phyloP scores from a whole-genome alignment of 2,888 invertebrate species.

The Hyposoter dolosus region DNA sequence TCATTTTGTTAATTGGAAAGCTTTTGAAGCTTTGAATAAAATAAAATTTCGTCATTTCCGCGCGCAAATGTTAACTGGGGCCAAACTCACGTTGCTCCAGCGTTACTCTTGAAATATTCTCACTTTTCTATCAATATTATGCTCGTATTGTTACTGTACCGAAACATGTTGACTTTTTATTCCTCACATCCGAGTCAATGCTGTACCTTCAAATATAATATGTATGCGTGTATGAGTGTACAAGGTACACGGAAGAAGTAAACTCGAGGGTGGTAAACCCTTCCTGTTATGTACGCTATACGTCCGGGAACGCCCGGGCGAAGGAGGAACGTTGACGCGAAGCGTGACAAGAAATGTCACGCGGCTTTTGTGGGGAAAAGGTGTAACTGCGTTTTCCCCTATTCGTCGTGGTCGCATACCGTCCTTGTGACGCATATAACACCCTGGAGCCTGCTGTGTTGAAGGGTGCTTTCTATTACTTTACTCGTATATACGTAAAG shows the following conservation, averaged over 20 bases:
- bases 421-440: slow-evolving; percentile 73
- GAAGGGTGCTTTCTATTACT: slow-evolving; percentile 63
- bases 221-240: slow-evolving; percentile 10
- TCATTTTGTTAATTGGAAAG: neutral
- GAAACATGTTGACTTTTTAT: slow-evolving; percentile 56
- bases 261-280: slow-evolving; percentile 67
- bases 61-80: neutral
- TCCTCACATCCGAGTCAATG: slow-evolving; percentile 16
- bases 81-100: slow-evolving; percentile 11
- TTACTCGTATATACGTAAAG: slow-evolving; percentile 23
- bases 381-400: slow-evolving; percentile 74
- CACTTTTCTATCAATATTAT: slow-evolving; percentile 13
- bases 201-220: slow-evolving; percentile 28
- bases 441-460: slow-evolving; percentile 64
- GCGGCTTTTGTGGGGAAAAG: slow-evolving; percentile 68
- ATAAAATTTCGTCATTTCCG: neutral
- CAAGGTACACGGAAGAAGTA: slow-evolving; percentile 41
- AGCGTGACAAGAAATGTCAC: slow-evolving; percentile 82
- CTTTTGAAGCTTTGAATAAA: neutral
- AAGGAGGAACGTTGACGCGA: slow-evolving; percentile 74
- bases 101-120: neutral
- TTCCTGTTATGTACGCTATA: slow-evolving; percentile 65
- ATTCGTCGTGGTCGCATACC: slow-evolving; percentile 74
- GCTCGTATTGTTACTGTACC: slow-evolving; percentile 14
- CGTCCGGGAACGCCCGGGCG: slow-evolving; percentile 62